Base-by-base conservation (phyloP, 2,888 invertebrate genomes). In the Nymphalis urticae region DNA sequence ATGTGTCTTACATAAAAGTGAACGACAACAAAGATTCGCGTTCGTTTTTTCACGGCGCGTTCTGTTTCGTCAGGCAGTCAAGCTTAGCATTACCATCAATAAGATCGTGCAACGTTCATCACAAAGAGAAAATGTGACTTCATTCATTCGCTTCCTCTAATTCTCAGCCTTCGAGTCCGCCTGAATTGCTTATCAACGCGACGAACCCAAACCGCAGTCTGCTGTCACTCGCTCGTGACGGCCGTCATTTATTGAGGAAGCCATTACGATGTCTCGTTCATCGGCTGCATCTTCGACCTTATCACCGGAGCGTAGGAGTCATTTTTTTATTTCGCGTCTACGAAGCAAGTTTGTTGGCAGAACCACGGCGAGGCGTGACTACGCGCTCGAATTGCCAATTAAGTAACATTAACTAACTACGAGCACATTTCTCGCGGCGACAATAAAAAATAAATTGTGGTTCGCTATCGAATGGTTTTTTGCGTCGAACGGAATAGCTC, bases 301-400 rank as follows among this genome's bases (percentile, higher is more conserved):
- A 70, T 62, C 10, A 9, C 24, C 3, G 6, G 2, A 5, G 0
- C 1, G 27, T 75, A 77, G 68, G 65, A 70, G n/a, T 21, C n/a
- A 47, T 73, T 74, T 68, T 32, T 74, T 74, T 68, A 1, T 19
- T 21, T 0, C 48, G 19, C 24, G 10, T 19, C 17, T 9, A 2
- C 6, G 48, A 1, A 10, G 27, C n/a, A n/a, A 47, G 4, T 62
- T 47, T 17, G 21, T 48, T 48, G 56, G 51, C 21, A 50, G 53
- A 50, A 69, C 68, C 73, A 66, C 70, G 70, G 59, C 68, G 70
- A 75, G 74, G 79, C 80, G 82, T 82, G 83, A 83, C 81, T 80
- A 68, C 73, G 76, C 77, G 78, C 80, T 79, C 79, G 82, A 80
- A 81, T 82, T 80, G 80, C 79, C 82, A 83, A 82, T 82, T 82